phyloP scores from a whole-genome alignment of 2,888 invertebrate species.

The Stenodema calcarata region DNA sequence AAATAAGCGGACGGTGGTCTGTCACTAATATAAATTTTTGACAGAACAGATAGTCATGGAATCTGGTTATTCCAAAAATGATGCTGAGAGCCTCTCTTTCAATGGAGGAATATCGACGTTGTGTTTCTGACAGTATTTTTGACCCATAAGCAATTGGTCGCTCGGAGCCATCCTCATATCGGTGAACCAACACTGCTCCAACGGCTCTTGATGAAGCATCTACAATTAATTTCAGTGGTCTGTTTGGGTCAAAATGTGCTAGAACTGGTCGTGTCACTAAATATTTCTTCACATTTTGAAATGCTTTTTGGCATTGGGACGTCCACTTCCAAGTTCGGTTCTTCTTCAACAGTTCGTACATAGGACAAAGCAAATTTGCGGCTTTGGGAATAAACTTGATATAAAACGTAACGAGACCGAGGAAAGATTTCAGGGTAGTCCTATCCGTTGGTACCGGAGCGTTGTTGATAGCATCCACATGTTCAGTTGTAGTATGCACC shows the following conservation, averaged over 20 bases:
- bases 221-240: slow-evolving; percentile 13
- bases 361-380: slow-evolving; percentile 19
- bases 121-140: neutral
- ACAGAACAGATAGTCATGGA: slow-evolving; percentile 11
- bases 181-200: slow-evolving; percentile 19
- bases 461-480: slow-evolving; percentile 55
- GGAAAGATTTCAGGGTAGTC: slow-evolving; percentile 56
- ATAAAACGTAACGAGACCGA: slow-evolving; percentile 60
- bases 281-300: slow-evolving; percentile 24
- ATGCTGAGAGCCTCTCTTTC: neutral
- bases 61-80: slow-evolving; percentile 6
- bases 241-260: slow-evolving; percentile 23
- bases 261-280: slow-evolving; percentile 25
- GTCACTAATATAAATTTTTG: neutral
- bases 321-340: slow-evolving; percentile 27
- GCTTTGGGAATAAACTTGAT: slow-evolving; percentile 57
- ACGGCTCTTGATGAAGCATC: slow-evolving; percentile 33
- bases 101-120: neutral
- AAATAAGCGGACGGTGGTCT: slow-evolving; percentile 21
- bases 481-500: slow-evolving; percentile 47
- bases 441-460: slow-evolving; percentile 55
- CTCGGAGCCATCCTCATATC: neutral
- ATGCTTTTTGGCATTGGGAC: slow-evolving; percentile 11
- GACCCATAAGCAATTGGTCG: too few relatives aligned
- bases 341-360: slow-evolving; percentile 38